Conservation (phyloP, 2,113 vertebrate genomes). For the Seriola aureovittata region DNA sequence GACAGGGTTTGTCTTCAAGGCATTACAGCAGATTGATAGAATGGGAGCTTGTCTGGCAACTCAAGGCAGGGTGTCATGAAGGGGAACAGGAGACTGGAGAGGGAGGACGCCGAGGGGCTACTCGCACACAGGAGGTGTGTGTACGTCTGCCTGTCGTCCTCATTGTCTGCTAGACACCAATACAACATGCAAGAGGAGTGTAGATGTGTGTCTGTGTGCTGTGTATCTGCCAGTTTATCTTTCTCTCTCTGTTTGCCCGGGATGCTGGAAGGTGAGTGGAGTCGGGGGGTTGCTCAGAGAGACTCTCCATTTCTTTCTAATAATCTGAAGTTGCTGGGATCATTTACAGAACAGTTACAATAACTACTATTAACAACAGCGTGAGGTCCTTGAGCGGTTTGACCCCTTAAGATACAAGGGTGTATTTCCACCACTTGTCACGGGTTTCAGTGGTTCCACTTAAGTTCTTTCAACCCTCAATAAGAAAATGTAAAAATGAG, state of each 20-base stretch:
- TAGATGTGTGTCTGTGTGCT: background rate
- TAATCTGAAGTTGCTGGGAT: background rate
- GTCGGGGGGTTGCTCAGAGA: background rate
- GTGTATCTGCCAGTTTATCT: background rate
- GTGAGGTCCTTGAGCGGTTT: background rate
- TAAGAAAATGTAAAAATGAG: too few species aligned
- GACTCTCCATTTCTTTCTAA: background rate
- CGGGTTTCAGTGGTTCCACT: too few species aligned
- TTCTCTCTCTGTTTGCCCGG: background rate
- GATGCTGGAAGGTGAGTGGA: background rate
- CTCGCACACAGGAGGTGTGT: constrained; percentile 22
- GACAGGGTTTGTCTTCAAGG: constrained; percentile 60
- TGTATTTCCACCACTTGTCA: background rate
- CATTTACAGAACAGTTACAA: background rate
- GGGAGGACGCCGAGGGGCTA: constrained; percentile 18
- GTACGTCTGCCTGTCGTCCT: constrained; percentile 8
- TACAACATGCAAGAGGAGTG: background rate
- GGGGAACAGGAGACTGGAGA: constrained; percentile 42
- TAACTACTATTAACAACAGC: background rate
- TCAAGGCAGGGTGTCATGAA: constrained; percentile 41
- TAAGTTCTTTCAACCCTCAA: too few species aligned
- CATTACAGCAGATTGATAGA: constrained; percentile 69
- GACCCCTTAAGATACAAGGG: background rate
- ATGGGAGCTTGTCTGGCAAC: constrained; percentile 67
- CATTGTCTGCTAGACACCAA: background rate